Base-by-base conservation (phyloP, 2,113 vertebrate genomes). In the Lichenostomus cassidix region DNA sequence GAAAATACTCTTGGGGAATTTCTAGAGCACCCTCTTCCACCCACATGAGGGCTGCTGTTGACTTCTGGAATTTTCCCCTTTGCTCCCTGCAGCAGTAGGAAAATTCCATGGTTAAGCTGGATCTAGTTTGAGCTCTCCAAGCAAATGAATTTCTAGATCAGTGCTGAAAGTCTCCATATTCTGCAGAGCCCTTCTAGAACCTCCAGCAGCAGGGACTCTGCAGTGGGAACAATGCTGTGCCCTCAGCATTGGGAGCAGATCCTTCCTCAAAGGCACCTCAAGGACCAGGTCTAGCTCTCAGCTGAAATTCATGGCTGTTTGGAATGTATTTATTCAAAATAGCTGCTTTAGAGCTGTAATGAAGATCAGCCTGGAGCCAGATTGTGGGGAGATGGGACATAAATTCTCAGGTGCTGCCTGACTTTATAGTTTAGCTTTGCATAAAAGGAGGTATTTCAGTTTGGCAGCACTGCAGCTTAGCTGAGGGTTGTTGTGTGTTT, bases 11-110 rank as follows among this genome's bases (percentile, higher is more conserved):
- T 18, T 52, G 52, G 35, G 31, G 25, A 10, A 19, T 75, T 78
- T 78, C 23, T 58, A 2, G n/a, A 50, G 52, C 29, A 59, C n/a
- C 12, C 15, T 22, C 46, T 12, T 53, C 27, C 46, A 31, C 53
- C 21, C 23, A 2, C 1, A 3, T 1, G 1, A 33, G 63, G 18
- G 5, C 11, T 60, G n/a, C 46, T 58, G 0, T 39, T 69, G 37
- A 41, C 60, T 87, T 59, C 65, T 75, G 65, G 47, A 81, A 33
- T 62, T 42, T 78, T 78, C 47, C 60, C 3, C 22, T 53, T 9
- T 14, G 13, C 31, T 75, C 85, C 37, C 21, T 63, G 47, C 2
- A 7, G 39, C 60, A 82, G 50, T 14, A 62, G 74, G 17, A 58
- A 53, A 53, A 25, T 35, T n/a, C 4, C 5, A 20, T 55, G 64